phyloP scores from a whole-genome alignment of 2,888 invertebrate genomes.

The Polydesmus complanatus region DNA sequence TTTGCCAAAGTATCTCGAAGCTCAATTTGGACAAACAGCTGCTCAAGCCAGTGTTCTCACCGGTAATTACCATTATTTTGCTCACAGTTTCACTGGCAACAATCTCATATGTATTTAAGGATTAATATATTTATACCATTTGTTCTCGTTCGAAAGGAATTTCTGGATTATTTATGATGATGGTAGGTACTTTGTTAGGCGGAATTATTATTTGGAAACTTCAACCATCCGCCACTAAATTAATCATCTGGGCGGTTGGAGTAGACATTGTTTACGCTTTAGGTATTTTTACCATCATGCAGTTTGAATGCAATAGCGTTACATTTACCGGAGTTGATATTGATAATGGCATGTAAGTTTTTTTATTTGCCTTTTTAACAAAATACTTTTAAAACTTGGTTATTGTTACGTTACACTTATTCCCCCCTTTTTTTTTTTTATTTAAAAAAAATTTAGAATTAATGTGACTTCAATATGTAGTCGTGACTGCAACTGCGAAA shows the following conservation, averaged over 20 bases:
- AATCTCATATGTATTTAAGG: background rate
- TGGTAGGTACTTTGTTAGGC: background rate
- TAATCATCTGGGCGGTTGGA: background rate
- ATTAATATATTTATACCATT: background rate
- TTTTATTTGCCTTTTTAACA: background rate
- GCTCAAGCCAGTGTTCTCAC: constrained; percentile 50
- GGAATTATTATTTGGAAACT: constrained; percentile 12
- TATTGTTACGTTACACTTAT: background rate
- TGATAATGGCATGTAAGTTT: constrained; percentile 5
- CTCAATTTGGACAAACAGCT: constrained; percentile 51
- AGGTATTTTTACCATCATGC: constrained; percentile 5
- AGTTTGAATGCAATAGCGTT: background rate
- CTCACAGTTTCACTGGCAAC: no score
- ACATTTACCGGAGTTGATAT: constrained; percentile 1
- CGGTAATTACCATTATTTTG: no score
- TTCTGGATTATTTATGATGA: constrained; percentile 8
- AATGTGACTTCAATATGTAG: constrained; percentile 3
- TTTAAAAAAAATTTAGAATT: no score
- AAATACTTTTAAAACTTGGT: background rate
- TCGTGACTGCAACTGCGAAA: background rate
- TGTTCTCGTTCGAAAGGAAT: background rate
- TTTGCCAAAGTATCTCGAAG: constrained; percentile 58
- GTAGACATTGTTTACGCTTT: background rate
- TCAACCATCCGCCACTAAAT: constrained; percentile 1
- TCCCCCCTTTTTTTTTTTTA: background rate